These are phyloP conservation scores for Xiphophorus hellerii DNA, from an alignment of 2,113 vertebrate genomes.

Conservation along the genomic window DNA sequence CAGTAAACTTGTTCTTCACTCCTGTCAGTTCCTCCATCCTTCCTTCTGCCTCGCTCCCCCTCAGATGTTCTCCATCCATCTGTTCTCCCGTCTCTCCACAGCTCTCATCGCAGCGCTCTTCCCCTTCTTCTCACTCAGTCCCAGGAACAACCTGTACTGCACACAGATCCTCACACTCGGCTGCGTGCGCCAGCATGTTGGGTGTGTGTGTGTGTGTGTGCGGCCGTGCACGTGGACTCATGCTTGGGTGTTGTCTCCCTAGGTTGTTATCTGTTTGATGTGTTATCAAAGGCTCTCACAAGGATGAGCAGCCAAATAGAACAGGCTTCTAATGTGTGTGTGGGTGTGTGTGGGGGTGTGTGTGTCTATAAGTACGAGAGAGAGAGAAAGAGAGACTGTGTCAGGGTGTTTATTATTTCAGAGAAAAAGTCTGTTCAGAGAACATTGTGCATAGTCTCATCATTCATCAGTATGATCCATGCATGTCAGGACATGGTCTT, in stretches of 20 bases:
- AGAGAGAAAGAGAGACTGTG: not conserved
- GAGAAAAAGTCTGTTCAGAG: not conserved
- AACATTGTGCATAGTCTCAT: not conserved
- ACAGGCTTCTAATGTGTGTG: conserved; percentile 1
- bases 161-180: conserved; percentile 26
- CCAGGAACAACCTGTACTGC: conserved; percentile 38
- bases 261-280: conserved; percentile 64
- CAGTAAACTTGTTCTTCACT: not conserved
- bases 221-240: not conserved
- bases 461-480: not conserved
- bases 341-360: too few relatives aligned
- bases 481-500: conserved; percentile 10
- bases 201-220: not conserved
- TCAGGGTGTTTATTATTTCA: not conserved
- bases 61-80: conserved; percentile 51
- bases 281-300: conserved; percentile 61
- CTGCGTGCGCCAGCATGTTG: not conserved
- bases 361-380: not conserved
- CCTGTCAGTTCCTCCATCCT: not conserved
- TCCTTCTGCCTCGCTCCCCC: not conserved
- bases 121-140: conserved; percentile 32
- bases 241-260: conserved; percentile 35
- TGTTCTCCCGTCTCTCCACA: conserved; percentile 32
- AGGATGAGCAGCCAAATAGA: conserved; percentile 52
- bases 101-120: conserved; percentile 31